These are phyloP conservation scores for Bradypodion pumilum DNA, from an alignment of 2,797 vertebrate genomes.

Conservation along the genomic window DNA sequence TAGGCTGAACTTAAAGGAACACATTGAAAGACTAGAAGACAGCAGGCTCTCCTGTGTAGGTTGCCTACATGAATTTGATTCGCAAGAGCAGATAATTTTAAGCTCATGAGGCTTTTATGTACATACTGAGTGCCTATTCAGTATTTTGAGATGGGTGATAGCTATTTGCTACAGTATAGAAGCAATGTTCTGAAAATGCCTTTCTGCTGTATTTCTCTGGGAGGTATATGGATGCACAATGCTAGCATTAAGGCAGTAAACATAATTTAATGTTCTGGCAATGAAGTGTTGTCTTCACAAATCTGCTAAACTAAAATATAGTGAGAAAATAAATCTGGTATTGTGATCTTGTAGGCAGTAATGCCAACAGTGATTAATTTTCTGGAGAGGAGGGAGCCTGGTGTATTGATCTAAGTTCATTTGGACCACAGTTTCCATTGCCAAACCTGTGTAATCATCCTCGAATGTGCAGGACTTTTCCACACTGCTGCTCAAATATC, in stretches of 20 bases:
- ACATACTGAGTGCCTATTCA: not conserved
- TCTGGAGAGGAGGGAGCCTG: not conserved
- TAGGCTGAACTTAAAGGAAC: not conserved
- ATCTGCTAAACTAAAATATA: not conserved
- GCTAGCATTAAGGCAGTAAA: not conserved
- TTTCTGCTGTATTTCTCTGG: not conserved
- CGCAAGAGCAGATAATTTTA: not conserved
- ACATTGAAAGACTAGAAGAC: not conserved
- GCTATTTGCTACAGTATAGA: not conserved
- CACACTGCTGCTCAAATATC: not conserved
- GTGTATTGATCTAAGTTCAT: not conserved
- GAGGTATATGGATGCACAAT: not conserved
- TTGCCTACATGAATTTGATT: not conserved
- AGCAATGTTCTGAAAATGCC: not conserved
- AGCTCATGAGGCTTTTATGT: not conserved
- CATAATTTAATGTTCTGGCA: not conserved
- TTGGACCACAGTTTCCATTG: not conserved
- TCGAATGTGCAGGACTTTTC: not conserved
- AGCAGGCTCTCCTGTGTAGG: not conserved
- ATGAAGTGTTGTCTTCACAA: constrained; percentile 6
- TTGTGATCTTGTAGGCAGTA: constrained; percentile 1
- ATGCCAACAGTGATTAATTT: constrained; percentile 4
- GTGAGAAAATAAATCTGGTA: not conserved
- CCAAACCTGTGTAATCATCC: not conserved
- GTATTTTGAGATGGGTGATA: not conserved